Percentiles rank a stretch among this genome's conserved stretches.
Evolutionary conservation across 2,888 invertebrate genomes (phyloP).

Genomic region (Criorhina ranunculi): DNA sequence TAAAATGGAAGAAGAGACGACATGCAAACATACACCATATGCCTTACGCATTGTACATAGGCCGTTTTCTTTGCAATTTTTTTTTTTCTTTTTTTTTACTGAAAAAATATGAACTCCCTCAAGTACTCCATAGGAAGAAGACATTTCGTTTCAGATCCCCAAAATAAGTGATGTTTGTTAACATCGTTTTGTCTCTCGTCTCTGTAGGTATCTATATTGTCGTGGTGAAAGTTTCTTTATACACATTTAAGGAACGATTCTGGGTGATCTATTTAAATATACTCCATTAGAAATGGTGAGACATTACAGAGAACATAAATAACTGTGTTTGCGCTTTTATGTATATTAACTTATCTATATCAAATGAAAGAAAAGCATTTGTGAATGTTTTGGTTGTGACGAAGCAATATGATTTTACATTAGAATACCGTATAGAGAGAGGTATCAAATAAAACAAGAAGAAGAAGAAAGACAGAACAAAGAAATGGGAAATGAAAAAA

Average conservation of each 20-base stretch:
- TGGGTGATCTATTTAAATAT: slow-evolving; percentile 69
- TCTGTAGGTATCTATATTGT: no score
- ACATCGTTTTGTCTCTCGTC: slow-evolving; percentile 57
- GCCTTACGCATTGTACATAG: slow-evolving; percentile 6
- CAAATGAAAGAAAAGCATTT: slow-evolving; percentile 57
- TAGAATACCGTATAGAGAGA: slow-evolving; percentile 41
- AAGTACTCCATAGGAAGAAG: slow-evolving; percentile 55
- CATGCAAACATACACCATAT: slow-evolving; percentile 5
- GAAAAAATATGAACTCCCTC: slow-evolving; percentile 60
- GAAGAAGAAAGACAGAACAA: slow-evolving; percentile 20
- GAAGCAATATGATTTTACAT: slow-evolving; percentile 56
- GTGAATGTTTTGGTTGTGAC: slow-evolving; percentile 53
- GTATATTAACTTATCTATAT: slow-evolving; percentile 54
- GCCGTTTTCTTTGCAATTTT: slow-evolving; percentile 22
- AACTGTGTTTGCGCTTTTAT: slow-evolving; percentile 63
- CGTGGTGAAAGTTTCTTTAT: slow-evolving; percentile 59
- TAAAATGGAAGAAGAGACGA: slow-evolving; percentile 12
- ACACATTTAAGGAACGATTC: slow-evolving; percentile 66
- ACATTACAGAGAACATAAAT: slow-evolving; percentile 66
- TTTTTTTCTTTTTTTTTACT: no score
- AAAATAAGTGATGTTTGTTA: slow-evolving; percentile 67
- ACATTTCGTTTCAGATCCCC: slow-evolving; percentile 56
- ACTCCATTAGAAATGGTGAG: slow-evolving; percentile 66
- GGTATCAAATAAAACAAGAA: slow-evolving; percentile 27
- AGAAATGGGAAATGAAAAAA: slow-evolving; percentile 4